Conservation (phyloP, 2,113 vertebrate species). For the Microcebus murinus region DNA sequence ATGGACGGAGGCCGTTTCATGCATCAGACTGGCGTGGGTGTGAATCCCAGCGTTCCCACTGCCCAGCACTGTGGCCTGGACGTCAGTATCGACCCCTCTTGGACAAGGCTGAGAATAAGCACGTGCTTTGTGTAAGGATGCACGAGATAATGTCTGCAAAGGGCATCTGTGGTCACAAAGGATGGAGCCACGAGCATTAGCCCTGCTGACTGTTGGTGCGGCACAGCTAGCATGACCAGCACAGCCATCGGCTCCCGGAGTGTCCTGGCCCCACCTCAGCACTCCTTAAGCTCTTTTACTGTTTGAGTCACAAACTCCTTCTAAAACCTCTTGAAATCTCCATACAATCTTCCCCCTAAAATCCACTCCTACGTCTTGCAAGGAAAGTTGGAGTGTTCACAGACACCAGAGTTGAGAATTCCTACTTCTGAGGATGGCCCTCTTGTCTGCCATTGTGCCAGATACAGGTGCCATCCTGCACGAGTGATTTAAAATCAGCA, state of each 20-base stretch:
- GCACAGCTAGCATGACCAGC: fast-evolving
- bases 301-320: neutral
- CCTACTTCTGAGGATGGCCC: neutral
- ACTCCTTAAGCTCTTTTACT: neutral
- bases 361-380: fast-evolving
- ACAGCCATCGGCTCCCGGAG: fast-evolving
- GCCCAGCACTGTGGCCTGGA: fast-evolving
- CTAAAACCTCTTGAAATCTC: neutral
- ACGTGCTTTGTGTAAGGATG: too few relatives aligned
- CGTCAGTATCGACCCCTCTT: fast-evolving
- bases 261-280: neutral
- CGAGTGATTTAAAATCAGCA: neutral
- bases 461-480: too few relatives aligned
- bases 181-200: neutral
- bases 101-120: neutral
- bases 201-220: fast-evolving
- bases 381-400: neutral
- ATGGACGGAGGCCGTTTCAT: neutral
- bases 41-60: neutral
- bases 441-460: neutral
- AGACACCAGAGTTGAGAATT: neutral
- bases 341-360: fast-evolving
- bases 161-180: fast-evolving
- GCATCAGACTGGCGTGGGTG: neutral
- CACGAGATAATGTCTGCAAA: fast-evolving